These are phyloP conservation scores for Ochotona princeps DNA, from an alignment of 2,113 vertebrate species.

Conservation along the genomic window DNA sequence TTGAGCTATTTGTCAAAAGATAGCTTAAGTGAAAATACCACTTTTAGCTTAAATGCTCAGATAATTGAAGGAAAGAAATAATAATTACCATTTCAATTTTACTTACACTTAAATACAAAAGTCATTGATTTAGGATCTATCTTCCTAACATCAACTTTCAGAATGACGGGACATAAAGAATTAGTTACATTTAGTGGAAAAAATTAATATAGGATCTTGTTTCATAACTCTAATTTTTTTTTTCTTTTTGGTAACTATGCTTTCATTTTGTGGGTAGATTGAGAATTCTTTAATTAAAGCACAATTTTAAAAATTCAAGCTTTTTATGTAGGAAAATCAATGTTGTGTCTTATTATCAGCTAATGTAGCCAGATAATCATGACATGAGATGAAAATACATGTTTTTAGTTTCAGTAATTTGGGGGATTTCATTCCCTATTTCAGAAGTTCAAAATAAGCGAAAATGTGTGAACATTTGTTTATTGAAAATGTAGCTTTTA, in stretches of 20 bases:
- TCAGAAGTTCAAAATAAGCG: conserved; percentile 2
- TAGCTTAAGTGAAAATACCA: conserved; percentile 1
- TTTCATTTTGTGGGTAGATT: background rate
- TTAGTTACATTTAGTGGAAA: conserved; percentile 35
- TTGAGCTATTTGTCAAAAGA: conserved; percentile 31
- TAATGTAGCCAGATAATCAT: conserved; percentile 31
- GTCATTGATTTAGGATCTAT: background rate
- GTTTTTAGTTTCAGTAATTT: background rate
- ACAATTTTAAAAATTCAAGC: background rate
- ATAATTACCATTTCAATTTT: conserved; percentile 19
- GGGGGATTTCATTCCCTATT: background rate
- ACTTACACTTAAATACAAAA: background rate
- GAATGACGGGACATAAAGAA: background rate
- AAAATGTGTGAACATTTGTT: background rate
- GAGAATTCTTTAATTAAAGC: background rate
- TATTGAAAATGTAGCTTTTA: background rate
- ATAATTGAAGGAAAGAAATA: background rate
- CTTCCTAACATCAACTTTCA: conserved; percentile 30
- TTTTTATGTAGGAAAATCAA: background rate
- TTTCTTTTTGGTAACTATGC: background rate
- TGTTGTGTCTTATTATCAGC: background rate
- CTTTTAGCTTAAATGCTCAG: conserved; percentile 16
- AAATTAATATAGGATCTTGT: background rate
- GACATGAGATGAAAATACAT: background rate
- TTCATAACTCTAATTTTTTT: background rate